These are phyloP conservation scores for Speoplatyrhinus poulsoni DNA, from an alignment of 2,113 vertebrate species.

Conservation along the genomic window DNA sequence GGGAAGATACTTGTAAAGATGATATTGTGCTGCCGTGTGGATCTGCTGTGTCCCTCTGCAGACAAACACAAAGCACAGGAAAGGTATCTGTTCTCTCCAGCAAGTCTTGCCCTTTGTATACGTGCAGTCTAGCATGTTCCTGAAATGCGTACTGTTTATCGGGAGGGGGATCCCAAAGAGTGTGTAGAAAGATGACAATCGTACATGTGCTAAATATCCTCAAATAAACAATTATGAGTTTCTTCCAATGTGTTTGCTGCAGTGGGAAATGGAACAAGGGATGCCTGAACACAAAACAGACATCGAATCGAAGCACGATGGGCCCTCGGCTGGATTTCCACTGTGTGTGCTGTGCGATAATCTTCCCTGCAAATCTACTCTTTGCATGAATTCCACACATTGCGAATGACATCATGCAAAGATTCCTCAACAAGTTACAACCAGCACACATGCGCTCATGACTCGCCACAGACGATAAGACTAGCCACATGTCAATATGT, in stretches of 20 bases:
- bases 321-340: conserved; percentile 19
- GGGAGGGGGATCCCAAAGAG: conserved; percentile 27
- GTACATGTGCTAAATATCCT: conserved; percentile 17
- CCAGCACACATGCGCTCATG: conserved; percentile 42
- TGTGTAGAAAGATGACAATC: conserved; percentile 43
- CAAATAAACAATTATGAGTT: conserved; percentile 38
- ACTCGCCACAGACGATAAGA: conserved; percentile 16
- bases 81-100: conserved; percentile 30
- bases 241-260: conserved; percentile 13
- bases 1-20: neutral
- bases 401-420: conserved; percentile 65
- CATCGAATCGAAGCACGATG: conserved; percentile 13
- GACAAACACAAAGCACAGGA: conserved; percentile 30
- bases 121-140: conserved; percentile 35
- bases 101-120: conserved; percentile 41
- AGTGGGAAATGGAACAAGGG: conserved; percentile 3
- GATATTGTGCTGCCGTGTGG: conserved; percentile 7
- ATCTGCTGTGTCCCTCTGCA: conserved; percentile 32
- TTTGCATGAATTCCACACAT: conserved; percentile 53
- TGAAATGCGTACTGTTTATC: conserved; percentile 26
- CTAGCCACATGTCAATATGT: conserved; percentile 35
- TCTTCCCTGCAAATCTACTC: conserved; percentile 31
- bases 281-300: neutral
- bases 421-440: conserved; percentile 70
- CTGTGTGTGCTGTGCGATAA: conserved; percentile 39